Percentiles rank a stretch among this genome's conserved stretches.
Conservation (phyloP, 2,888 invertebrate species). For the Scaeva pyrastri region DNA sequence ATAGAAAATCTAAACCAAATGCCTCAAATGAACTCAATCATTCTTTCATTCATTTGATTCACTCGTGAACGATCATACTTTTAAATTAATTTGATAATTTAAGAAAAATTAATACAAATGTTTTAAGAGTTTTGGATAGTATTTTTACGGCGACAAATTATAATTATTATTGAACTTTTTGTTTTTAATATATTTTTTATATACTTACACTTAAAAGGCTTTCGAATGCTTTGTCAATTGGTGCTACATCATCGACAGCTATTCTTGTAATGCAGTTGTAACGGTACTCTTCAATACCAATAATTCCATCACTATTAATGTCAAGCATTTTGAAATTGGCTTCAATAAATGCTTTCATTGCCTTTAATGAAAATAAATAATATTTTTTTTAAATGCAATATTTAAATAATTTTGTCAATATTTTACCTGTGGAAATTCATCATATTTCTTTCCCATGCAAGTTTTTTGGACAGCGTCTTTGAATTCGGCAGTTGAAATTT, state of each 20-base stretch:
- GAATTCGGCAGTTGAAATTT: constrained; percentile 92
- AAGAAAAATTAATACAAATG: no score
- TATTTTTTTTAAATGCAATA: not conserved
- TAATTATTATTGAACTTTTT: no score
- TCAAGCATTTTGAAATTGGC: constrained; percentile 93
- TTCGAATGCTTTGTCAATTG: constrained; percentile 91
- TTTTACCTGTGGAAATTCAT: constrained; percentile 89
- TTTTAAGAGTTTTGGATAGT: no score
- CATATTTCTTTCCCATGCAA: constrained; percentile 90
- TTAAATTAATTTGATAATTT: no score
- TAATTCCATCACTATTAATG: constrained; percentile 91
- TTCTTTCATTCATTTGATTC: no score
- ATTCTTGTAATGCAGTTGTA: constrained; percentile 93
- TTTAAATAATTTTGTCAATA: not conserved
- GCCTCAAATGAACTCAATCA: no score
- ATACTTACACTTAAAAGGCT: constrained; percentile 89
- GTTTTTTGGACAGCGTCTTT: constrained; percentile 92
- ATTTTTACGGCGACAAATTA: no score
- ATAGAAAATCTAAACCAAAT: no score
- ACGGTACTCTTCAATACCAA: constrained; percentile 91
- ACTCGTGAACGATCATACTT: no score
- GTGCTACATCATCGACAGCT: constrained; percentile 90
- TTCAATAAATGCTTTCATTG: constrained; percentile 94
- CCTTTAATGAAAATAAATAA: constrained; percentile 80
- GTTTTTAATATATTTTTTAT: no score